These are phyloP conservation scores for Bombus huntii DNA, from an alignment of 1,140 invertebrate species.

Conservation along the genomic window DNA sequence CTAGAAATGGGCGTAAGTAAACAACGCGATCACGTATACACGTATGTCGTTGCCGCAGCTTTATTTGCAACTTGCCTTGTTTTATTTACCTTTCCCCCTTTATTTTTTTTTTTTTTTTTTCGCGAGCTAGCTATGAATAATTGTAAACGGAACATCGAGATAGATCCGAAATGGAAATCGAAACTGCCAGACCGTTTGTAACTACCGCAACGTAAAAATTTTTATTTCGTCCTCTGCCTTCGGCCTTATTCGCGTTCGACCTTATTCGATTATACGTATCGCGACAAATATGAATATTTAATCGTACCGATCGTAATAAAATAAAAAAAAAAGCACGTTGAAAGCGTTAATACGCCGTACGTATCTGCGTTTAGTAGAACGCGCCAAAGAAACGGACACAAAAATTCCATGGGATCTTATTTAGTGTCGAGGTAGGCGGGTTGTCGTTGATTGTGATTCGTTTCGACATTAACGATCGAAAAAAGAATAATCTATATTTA, in stretches of 20 bases:
- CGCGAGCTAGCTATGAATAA: slow-evolving; percentile 10
- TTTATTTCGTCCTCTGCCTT: not conserved
- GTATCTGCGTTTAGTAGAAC: no score
- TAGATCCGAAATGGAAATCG: not conserved
- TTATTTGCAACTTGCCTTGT: not conserved
- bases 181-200: not conserved
- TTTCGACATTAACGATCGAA: not conserved
- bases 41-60: not conserved
- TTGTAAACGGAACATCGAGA: not conserved
- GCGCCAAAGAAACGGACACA: no score
- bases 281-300: no score
- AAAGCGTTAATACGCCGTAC: no score
- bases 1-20: not conserved
- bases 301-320: no score
- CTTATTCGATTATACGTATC: no score
- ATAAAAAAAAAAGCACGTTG: no score
- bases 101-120: not conserved
- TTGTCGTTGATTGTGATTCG: no score
- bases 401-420: no score
- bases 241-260: not conserved
- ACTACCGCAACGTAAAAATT: no score
- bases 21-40: not conserved
- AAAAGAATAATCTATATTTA: not conserved
- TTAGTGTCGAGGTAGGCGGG: no score
- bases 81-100: slow-evolving; percentile 2